Evolutionary conservation across 2,797 vertebrate species (phyloP).

Genomic region (Falco columbarius): DNA sequence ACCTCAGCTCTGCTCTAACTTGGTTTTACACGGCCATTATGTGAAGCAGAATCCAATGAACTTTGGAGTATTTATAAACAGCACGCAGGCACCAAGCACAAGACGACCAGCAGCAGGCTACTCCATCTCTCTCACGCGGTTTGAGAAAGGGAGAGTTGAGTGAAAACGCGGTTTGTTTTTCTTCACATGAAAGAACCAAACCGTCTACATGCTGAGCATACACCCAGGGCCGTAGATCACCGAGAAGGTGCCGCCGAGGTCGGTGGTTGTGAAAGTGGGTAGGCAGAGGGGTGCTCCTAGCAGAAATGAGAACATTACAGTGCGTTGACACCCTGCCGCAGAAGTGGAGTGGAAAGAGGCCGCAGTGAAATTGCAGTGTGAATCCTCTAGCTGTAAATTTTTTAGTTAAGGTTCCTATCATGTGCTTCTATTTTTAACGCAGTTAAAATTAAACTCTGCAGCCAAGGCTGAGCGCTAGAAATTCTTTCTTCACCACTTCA

Average conservation of each 20-base stretch:
- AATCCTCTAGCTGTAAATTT: slow-evolving; percentile 10
- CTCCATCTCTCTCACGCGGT: fast-evolving
- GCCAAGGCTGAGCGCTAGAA: slow-evolving; percentile 12
- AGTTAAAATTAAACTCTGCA: slow-evolving; percentile 61
- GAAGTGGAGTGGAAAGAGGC: not conserved
- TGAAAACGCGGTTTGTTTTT: not conserved
- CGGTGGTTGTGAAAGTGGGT: not conserved
- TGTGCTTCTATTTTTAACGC: slow-evolving; percentile 48
- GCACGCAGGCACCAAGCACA: not conserved
- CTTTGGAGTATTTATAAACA: not conserved
- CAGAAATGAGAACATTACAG: not conserved
- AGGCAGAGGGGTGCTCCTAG: not conserved
- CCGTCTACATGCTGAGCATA: not conserved
- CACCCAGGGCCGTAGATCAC: not conserved
- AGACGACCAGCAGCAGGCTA: not conserved
- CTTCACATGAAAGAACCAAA: not conserved
- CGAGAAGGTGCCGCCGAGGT: not conserved
- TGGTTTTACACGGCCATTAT: not conserved
- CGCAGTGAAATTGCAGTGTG: fast-evolving
- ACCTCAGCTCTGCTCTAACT: not conserved
- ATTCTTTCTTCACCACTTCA: slow-evolving; percentile 34
- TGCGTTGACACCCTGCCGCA: fast-evolving
- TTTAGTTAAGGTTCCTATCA: slow-evolving; percentile 45
- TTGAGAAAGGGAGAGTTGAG: not conserved
- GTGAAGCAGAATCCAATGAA: not conserved